Conservation (phyloP, 1,140 invertebrate species). For the Drosophila ananassae region DNA sequence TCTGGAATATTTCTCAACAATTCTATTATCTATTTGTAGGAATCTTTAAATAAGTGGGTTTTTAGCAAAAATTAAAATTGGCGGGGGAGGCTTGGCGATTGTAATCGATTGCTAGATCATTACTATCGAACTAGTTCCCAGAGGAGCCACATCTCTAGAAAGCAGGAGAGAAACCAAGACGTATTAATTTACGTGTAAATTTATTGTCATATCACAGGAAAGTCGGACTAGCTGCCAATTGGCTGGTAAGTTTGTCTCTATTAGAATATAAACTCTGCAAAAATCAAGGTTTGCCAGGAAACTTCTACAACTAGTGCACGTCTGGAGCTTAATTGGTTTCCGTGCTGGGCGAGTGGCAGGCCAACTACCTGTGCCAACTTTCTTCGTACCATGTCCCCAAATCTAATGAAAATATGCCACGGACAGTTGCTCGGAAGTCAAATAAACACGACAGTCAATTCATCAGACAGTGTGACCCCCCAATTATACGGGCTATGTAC, state of each 20-base stretch:
- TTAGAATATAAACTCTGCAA: neutral
- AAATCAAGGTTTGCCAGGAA: neutral
- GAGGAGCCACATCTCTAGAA: neutral
- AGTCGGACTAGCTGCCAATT: neutral
- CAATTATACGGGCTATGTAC: neutral
- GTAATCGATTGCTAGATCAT: neutral
- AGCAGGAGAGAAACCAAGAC: slow-evolving; percentile 1
- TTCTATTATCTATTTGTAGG: too few species aligned
- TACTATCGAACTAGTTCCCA: neutral
- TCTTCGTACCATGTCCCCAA: neutral
- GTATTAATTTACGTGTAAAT: slow-evolving; percentile 36
- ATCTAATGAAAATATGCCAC: neutral
- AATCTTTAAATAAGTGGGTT: too few species aligned
- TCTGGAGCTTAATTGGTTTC: neutral
- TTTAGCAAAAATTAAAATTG: too few species aligned
- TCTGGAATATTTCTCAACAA: too few species aligned
- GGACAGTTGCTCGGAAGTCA: neutral
- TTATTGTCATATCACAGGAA: slow-evolving; percentile 5
- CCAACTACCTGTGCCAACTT: slow-evolving; percentile 1
- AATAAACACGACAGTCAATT: neutral
- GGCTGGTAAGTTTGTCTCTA: slow-evolving; percentile 10
- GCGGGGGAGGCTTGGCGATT: neutral
- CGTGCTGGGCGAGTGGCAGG: neutral
- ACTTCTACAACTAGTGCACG: neutral
- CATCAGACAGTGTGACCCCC: neutral